A percentile compares a stretch with the other conserved stretches of the same genome.
These are phyloP conservation scores for Xiphophorus maculatus DNA, from an alignment of 2,113 vertebrate genomes.

Conservation along the genomic window DNA sequence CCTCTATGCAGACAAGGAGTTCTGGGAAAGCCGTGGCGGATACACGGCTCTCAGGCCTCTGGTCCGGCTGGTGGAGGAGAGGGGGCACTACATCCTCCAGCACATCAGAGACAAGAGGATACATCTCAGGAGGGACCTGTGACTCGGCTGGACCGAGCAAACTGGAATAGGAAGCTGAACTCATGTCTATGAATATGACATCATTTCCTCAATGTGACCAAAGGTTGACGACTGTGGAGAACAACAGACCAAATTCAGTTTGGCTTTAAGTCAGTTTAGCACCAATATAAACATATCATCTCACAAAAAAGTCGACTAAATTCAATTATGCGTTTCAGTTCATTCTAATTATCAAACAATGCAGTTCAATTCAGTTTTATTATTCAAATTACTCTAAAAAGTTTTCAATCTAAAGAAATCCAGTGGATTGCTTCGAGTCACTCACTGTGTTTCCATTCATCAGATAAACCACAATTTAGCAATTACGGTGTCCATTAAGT, in stretches of 20 bases:
- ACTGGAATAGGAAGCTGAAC: neutral
- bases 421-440: no score
- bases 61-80: conserved; percentile 77
- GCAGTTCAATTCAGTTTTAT: no score
- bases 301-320: no score
- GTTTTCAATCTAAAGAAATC: no score
- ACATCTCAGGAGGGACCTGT: conserved; percentile 69
- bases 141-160: conserved; percentile 23
- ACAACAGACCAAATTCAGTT: neutral
- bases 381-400: no score
- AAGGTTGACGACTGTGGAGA: neutral
- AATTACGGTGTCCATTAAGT: no score
- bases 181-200: neutral
- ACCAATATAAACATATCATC: no score
- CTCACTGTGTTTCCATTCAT: no score
- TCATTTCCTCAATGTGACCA: neutral
- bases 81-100: conserved; percentile 81
- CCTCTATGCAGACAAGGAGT: conserved; percentile 81
- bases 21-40: conserved; percentile 87
- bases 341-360: no score
- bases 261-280: no score
- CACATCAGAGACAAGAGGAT: conserved; percentile 82
- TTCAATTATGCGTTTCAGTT: no score
- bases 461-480: no score
- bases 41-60: conserved; percentile 73